Evolutionary conservation across 2,113 vertebrate species (phyloP).

Genomic region (Platanista minor): DNA sequence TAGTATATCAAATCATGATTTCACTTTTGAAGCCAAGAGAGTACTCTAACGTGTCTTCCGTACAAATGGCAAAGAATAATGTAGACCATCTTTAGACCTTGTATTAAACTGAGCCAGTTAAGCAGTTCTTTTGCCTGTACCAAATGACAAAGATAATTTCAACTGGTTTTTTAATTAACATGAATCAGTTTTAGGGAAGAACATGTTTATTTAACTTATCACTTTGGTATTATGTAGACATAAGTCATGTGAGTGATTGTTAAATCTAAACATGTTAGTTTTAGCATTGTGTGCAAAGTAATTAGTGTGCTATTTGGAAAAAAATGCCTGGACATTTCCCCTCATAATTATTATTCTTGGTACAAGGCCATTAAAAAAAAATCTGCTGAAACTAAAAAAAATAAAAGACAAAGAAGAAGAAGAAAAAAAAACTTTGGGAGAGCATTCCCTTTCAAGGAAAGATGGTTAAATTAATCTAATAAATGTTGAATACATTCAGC

Average conservation of each 20-base stretch:
- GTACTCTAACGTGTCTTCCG: not conserved
- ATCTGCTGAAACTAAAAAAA: constrained; percentile 9
- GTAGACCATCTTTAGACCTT: not conserved
- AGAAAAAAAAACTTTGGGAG: not conserved
- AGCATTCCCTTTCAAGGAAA: constrained; percentile 47
- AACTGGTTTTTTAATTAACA: constrained; percentile 31
- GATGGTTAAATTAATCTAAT: not conserved
- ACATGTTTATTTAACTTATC: constrained; percentile 16
- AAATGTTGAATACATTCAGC: not conserved
- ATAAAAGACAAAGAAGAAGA: not conserved
- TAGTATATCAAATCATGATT: not conserved
- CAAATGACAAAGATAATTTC: constrained; percentile 40
- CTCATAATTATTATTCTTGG: not conserved
- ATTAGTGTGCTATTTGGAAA: constrained; percentile 32
- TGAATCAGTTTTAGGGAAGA: not conserved
- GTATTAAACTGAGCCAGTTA: not conserved
- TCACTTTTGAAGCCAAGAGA: constrained; percentile 40
- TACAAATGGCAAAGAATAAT: not conserved
- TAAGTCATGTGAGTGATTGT: not conserved
- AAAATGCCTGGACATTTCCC: not conserved
- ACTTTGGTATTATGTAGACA: constrained; percentile 41
- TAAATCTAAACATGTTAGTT: constrained; percentile 30
- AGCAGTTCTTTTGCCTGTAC: not conserved
- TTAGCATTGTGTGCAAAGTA: constrained; percentile 26
- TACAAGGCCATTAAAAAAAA: constrained; percentile 20